These are phyloP conservation scores for Thymallus thymallus DNA, from an alignment of 2,113 vertebrate species.

Conservation along the genomic window DNA sequence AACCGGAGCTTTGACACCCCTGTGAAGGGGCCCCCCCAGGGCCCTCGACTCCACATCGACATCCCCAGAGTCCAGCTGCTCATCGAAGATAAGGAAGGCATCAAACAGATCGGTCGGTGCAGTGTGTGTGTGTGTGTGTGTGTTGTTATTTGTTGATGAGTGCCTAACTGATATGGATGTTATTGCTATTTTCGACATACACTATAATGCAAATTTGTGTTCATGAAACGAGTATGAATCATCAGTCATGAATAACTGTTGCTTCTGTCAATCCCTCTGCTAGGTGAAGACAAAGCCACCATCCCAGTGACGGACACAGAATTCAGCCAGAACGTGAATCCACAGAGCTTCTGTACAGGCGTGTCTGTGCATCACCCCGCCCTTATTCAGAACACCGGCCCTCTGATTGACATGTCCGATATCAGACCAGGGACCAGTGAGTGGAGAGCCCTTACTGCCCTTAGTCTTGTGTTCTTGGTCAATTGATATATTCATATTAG, in stretches of 20 bases:
- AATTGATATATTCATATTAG: too few species aligned
- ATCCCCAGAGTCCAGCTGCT: slow-evolving; percentile 96
- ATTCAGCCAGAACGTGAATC: slow-evolving; percentile 96
- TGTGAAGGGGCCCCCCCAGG: slow-evolving; percentile 95
- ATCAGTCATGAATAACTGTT: not conserved
- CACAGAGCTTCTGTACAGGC: slow-evolving; percentile 96
- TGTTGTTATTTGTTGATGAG: not conserved
- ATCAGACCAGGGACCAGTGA: slow-evolving; percentile 97
- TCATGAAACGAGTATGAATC: too few species aligned
- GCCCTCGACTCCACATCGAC: slow-evolving; percentile 96
- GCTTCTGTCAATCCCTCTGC: slow-evolving; percentile 2
- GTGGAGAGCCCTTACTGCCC: slow-evolving; percentile 37
- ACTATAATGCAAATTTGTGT: too few species aligned
- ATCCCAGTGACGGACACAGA: slow-evolving; percentile 94
- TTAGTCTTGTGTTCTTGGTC: too few species aligned
- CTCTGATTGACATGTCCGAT: slow-evolving; percentile 98
- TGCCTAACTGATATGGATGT: not conserved
- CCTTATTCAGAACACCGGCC: slow-evolving; percentile 96
- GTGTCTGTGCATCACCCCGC: slow-evolving; percentile 95
- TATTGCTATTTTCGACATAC: too few species aligned
- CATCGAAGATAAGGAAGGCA: slow-evolving; percentile 98
- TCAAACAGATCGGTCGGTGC: slow-evolving; percentile 94
- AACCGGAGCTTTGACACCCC: slow-evolving; percentile 98
- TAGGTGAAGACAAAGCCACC: slow-evolving; percentile 97
- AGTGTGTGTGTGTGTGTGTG: not conserved